Base-by-base conservation (phyloP, 2,797 vertebrate species). In the Danio tinwini region DNA sequence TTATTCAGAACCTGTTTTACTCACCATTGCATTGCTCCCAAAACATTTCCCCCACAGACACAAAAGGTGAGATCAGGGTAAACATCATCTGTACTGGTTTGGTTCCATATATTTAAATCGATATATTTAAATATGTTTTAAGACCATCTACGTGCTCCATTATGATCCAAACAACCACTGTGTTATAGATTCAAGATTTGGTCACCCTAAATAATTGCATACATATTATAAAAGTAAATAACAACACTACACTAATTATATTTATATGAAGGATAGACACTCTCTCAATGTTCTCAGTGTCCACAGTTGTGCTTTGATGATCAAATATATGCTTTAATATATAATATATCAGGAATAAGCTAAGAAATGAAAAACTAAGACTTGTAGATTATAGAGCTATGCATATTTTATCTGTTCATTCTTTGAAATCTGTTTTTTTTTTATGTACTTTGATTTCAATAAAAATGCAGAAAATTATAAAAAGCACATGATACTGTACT, bases 391-490 rank as follows among this genome's bases (percentile, higher is more conserved):
- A 50, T 42, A 19, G 39, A 71, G 39, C 16, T 16, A 11, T 52
- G 39, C 21, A 11, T 3, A 17, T 52, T 6, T 12, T 71, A 14
- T 71, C 1, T 19, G 4, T 42, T 42, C 10, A 70, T 55, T 9
- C 37, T 70, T 40, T 55, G 13, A 42, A 53, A 42, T 29, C 3
- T 29, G 3, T 29, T 0, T 6, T 0, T 2, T 5, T 53, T 58
- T 42, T 19, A 39, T 53, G 2, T 39, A 39, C 5, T 29, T 19
- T 39, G 17, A 39, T 17, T 19, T 11, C 3, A 7, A 69, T 17
- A 6, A 52, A 69, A 52, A 39, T 6, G 12, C 52, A 71, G 17
- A n/a, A n/a, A 71, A 71, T 56, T n/a, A n/a, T n/a, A n/a, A n/a
- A n/a, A 10, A 6, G 29, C 13, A 39, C 6, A 16, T n/a, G n/a